A percentile compares a stretch with the other conserved stretches of the same genome.
These are phyloP conservation scores for Enoplosus armatus DNA, from an alignment of 2,797 vertebrate genomes.

Conservation along the genomic window DNA sequence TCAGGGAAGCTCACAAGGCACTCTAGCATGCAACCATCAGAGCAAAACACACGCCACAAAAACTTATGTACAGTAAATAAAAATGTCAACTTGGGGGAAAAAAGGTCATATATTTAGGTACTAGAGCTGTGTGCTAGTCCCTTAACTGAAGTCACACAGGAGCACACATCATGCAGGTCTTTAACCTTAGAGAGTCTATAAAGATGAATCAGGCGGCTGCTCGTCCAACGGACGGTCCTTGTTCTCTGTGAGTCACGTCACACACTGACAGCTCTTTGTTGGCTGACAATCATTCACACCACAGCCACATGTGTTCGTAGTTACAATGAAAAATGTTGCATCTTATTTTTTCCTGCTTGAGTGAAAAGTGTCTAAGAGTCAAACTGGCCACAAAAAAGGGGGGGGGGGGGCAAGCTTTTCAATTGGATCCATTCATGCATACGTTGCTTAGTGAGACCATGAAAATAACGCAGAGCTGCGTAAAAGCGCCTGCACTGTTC, in stretches of 20 bases:
- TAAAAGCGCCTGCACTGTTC: background rate
- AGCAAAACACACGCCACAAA: background rate
- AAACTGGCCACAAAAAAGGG: constrained; percentile 1
- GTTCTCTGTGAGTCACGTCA: constrained; percentile 21
- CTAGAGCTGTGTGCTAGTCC: background rate
- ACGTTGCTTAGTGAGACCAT: constrained; percentile 19
- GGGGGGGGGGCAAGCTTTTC: background rate
- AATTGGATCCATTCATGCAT: constrained; percentile 8
- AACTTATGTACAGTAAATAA: constrained; percentile 1
- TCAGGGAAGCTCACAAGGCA: background rate
- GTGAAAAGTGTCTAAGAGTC: constrained; percentile 15
- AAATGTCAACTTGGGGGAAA: constrained; percentile 3
- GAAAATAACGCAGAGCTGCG: constrained; percentile 15
- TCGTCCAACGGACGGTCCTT: background rate
- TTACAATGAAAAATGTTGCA: constrained; percentile 43
- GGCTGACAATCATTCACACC: constrained; percentile 35
- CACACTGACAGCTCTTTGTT: constrained; percentile 24
- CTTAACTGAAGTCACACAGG: background rate
- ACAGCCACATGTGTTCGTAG: constrained; percentile 43
- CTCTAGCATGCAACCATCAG: background rate
- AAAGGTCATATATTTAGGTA: constrained; percentile 8
- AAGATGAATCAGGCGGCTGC: background rate
- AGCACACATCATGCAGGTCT: background rate
- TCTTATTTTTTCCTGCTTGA: constrained; percentile 30
- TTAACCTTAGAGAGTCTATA: background rate